Base-by-base conservation (phyloP, 2,888 invertebrate species). In the Cataglyphis livida region DNA sequence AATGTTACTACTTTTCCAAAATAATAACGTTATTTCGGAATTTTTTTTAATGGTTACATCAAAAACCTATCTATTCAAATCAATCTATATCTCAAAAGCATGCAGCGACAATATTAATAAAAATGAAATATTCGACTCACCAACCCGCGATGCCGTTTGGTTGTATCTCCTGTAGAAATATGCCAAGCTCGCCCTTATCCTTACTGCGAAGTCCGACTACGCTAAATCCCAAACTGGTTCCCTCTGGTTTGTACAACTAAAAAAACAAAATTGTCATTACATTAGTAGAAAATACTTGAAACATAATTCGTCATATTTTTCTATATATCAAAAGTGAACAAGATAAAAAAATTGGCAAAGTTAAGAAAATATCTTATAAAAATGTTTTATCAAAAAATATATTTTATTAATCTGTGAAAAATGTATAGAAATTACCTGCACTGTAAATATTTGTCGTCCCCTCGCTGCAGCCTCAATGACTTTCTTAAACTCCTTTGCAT, bases 141-240 rank as follows among this genome's bases (percentile, higher is more conserved):
- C 96, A 95, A 91, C 95, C 96, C 76, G 96, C 96, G 62, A 96
- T 96, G 61, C 96, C 96, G 86, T 95, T 95, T 0, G 96, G 95
- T 92, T 96, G 96, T 86, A 96, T 96, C 91, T 96, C 96, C 93
- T 96, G 96, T 15, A 97, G 95, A 93, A 96, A 96, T 90, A 96
- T 96, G 32, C 96, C 96, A 25, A 96, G 94, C 88, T 96, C 96
- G n/a, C 96, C 96, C 89, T 96, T 95, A 88, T 96, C 96, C 90
- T 96, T 96, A 88, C 95, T 95, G 82, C 95, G 95, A 73, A 96
- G 94, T 5, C 95, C 97, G 91, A 95, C 96, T 88, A 96, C 96
- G 94, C 96, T 97, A 96, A 97, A 97, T 86, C 96, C 97, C 91
- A 97, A 96, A 93, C 97, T 98, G 92, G 94, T 95, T 86, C 95